A percentile compares a stretch with the other conserved stretches of the same genome.
phyloP scores from a whole-genome alignment of 2,113 vertebrate species.

The Clarias batrachus region DNA sequence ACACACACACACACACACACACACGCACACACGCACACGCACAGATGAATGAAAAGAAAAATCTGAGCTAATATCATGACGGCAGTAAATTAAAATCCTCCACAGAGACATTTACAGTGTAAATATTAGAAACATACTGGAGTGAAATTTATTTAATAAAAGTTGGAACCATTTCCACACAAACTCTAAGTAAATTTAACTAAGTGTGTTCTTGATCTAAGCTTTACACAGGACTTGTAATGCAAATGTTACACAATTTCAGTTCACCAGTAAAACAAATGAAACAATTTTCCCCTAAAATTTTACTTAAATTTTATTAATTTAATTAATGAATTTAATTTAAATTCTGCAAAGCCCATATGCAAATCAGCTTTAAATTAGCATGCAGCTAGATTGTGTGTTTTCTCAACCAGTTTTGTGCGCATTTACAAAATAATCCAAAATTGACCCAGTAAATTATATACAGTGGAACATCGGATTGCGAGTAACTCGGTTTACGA shows the following conservation, averaged over 20 bases:
- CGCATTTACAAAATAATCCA: background rate
- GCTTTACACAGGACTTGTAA: too few species aligned
- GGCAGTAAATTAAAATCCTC: background rate
- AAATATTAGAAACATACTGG: background rate
- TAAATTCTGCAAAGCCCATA: background rate
- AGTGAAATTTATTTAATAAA: background rate
- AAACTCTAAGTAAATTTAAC: background rate
- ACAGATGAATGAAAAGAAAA: slow-evolving; percentile 40
- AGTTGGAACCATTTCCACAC: background rate
- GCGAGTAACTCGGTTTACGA: too few species aligned
- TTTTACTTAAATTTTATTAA: too few species aligned
- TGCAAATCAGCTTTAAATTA: background rate
- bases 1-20: too few species aligned
- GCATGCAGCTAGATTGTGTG: background rate
- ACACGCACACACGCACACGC: too few species aligned
- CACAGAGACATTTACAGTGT: background rate
- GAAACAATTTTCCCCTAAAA: too few species aligned
- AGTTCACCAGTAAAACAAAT: too few species aligned
- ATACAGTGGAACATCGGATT: too few species aligned
- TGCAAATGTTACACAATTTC: too few species aligned
- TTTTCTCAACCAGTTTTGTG: background rate
- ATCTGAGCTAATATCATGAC: slow-evolving; percentile 21
- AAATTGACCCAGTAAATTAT: background rate
- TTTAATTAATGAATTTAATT: too few species aligned
- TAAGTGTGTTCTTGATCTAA: background rate